These are phyloP conservation scores for Porites cylindrica DNA, from an alignment of 92 coral and sea anemone genomes.

Conservation along the genomic window DNA sequence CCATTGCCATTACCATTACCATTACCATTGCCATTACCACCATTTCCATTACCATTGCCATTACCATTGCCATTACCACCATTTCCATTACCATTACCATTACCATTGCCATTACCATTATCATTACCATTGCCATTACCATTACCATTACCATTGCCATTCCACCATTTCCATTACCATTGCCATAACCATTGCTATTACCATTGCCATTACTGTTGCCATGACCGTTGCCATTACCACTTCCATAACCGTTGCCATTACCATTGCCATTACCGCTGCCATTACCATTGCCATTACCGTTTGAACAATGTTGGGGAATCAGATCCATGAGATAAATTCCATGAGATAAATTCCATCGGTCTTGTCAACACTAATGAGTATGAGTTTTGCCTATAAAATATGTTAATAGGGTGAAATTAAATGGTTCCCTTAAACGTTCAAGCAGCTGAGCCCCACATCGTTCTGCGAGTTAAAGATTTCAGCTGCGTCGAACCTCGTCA, in stretches of 20 bases:
- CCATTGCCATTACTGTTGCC: background rate
- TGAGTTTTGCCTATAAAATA: background rate
- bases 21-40: background rate
- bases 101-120: background rate
- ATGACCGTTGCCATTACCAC: too few species aligned
- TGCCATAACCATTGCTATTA: background rate
- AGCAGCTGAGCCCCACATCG: too few species aligned
- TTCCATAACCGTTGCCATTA: background rate
- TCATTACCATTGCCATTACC: too few species aligned
- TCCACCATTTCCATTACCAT: background rate
- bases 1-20: background rate
- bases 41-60: background rate
- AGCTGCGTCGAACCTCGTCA: too few species aligned
- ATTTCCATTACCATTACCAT: background rate
- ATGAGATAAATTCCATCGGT: background rate
- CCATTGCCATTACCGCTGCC: too few species aligned
- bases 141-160: background rate
- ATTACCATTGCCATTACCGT: background rate
- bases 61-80: background rate
- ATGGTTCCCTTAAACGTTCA: too few species aligned
- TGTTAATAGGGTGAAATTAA: too few species aligned
- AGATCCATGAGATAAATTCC: conserved; percentile 1
- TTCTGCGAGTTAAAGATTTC: too few species aligned
- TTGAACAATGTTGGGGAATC: background rate
- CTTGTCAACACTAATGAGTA: background rate